Base-by-base conservation (phyloP, 2,797 vertebrate genomes). In the Champsocephalus esox region DNA sequence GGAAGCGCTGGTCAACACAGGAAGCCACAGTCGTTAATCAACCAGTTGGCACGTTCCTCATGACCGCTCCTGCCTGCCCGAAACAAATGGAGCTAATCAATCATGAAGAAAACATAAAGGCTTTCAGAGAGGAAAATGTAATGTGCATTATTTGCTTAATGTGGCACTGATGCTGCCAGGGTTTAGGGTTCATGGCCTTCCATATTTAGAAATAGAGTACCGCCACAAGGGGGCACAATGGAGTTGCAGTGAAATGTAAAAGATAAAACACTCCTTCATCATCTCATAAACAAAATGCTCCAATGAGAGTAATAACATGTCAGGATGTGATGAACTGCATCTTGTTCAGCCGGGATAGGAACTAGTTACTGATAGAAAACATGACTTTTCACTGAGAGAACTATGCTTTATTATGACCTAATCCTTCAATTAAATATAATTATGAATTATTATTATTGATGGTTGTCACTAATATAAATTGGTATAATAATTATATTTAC, bases 21-120 rank as follows among this genome's bases (percentile, higher is more conserved):
- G 87, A 87, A 86, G 86, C 88, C 82, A 56, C 72, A 57, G 74
- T 87, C 88, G 45, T 94, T 89, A 93, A 94, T 95, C 93, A 94
- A 67, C 69, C 62, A 48, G 83, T 85, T 90, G 87, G 87, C 88
- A 57, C 72, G 78, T 77, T 85, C 74, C 81, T 86, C 74, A 48
- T 72, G 70, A 73, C 77, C 72, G 72, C 85, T 87, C 55, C 48
- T 60, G 70, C 62, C 82, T 60, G 77, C 86, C 83, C 77, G 77
- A 84, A 78, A 89, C 79, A 90, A 93, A 92, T 91, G 80, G 79
- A 86, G 63, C 75, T 71, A 78, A 94, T 94, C 90, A 89, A 89
- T 94, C 92, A 89, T 77, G 65, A 69, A 82, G 80, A 69, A 70
- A 89, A 92, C 86, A 84, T 83, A 72, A 90, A 89, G 77, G 74